Evolutionary conservation across 1,140 invertebrate genomes (phyloP), one percentile per base, ranked within the genome.

Genomic region (Penaeus indicus): DNA sequence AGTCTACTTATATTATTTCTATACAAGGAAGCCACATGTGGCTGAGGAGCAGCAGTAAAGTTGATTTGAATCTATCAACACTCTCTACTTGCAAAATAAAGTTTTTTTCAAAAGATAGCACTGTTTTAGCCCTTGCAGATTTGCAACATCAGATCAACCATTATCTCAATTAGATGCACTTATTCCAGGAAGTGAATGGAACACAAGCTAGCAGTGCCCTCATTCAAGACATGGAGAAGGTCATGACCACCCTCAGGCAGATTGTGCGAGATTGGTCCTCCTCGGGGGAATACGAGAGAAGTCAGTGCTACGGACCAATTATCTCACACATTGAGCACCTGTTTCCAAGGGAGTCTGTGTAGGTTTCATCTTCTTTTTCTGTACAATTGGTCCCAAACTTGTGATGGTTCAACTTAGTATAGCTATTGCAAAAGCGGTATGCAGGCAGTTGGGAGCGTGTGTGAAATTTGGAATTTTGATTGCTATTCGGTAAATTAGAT

Each of bases 251-350:
- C 8, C 94, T 99, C 88, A 99, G 99, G 92, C 98, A 99, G 92
- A 95, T 99, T 92, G 97, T 98, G 10, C 94, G 99, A 38, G 99
- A 99, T 93, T 99, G 99, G 99, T 98, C 97, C 91, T 92, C 93
- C 0, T 95, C 96, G 85, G 98, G 98, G 0, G 94, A 94, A 7
- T 92, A 94, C 4, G 99, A 99, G 93, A 94, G 99, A 75, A 94
- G 95, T 47, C 95, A 96, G 32, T 99, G 97, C 92, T 99, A 99
- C 93, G 94, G 95, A 89, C 98, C 97, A 8, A 98, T 99, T 67
- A 95, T 99, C 25, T 94, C 97, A 81, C 97, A 97, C 93, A 95
- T 99, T 78, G 93, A 96, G 78, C 92, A 93, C 67, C 94, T 95
- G 87, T 99, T 96, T 93, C 96, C 97, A 22, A 27, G 69, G 22